Evolutionary conservation across 2,888 invertebrate genomes (phyloP), one percentile per base, ranked within the genome.

Genomic region (Eugnorisma glareosa): DNA sequence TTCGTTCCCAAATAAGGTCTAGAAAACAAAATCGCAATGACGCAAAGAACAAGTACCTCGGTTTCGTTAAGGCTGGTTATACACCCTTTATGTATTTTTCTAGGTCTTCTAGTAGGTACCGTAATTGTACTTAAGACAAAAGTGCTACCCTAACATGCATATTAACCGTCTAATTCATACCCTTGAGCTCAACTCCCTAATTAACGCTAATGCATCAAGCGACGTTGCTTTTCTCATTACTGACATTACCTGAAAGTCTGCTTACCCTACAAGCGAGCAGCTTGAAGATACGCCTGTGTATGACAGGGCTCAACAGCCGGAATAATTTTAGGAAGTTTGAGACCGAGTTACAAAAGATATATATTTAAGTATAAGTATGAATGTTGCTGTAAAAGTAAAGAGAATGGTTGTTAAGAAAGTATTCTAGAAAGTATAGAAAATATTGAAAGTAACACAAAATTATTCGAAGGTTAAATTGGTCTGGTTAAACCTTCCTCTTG

Each of bases 291-390:
- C 57, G 37, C 11, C 51, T 82, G 77, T 69, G 2, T 48, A 51
- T 79, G 85, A 87, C 78, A 75, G 63, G 45, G 59, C 69, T 70
- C 64, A 82, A 73, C 71, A 71, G 51, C 77, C 73, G 75, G 75
- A 68, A 80, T 82, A 75, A 80, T 79, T 75, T 77, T 40, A 35
- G 40, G 21, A 77, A 82, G 31, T 78, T 83, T 7, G 28, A 73
- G 76, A 59, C 57, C 28, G n/a, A 76, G 68, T 64, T 68, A 68
- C 18, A 59, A 59, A 59, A 43, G 48, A 74, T 59, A 57, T 61
- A 51, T 40, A 64, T 48, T 79, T 63, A 35, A 40, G 57, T 68
- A 48, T 64, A 54, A 31, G n/a, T 28, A n/a, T 28, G 18, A 61
- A 35, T 75, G 68, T 75, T 35, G 35, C 48, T 13, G 54, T n/a